Conservation (phyloP, 2,888 invertebrate species). For the Synanthedon myopaeformis region DNA sequence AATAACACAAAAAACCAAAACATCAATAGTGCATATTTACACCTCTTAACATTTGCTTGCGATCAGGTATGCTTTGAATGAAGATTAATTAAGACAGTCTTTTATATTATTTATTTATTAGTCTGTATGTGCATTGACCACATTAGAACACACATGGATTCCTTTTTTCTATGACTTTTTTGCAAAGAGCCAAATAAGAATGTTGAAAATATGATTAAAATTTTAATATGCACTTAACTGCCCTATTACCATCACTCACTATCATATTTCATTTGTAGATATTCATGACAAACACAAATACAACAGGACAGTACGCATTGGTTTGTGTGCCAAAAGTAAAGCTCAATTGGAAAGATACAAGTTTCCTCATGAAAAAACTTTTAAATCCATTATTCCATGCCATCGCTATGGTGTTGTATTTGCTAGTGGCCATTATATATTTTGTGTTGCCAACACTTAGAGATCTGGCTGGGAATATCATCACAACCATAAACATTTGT, state of each 20-base stretch:
- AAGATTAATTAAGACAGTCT: too few species aligned
- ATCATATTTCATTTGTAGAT: constrained; percentile 43
- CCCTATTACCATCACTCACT: not conserved
- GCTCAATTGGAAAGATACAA: constrained; percentile 79
- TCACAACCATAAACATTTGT: constrained; percentile 84
- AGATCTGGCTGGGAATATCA: constrained; percentile 86
- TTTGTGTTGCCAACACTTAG: constrained; percentile 85
- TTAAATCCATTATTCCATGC: constrained; percentile 83
- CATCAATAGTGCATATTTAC: too few species aligned
- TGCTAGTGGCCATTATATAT: constrained; percentile 82
- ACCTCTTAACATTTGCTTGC: too few species aligned
- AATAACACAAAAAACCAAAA: too few species aligned
- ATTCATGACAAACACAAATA: constrained; percentile 56
- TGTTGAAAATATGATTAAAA: too few species aligned
- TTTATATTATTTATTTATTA: too few species aligned
- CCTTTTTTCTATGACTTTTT: too few species aligned
- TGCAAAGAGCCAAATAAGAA: too few species aligned
- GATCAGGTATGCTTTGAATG: too few species aligned
- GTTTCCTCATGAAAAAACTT: constrained; percentile 79
- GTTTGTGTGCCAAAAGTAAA: constrained; percentile 80
- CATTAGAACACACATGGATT: too few species aligned
- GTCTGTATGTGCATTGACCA: too few species aligned
- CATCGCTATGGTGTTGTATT: constrained; percentile 76
- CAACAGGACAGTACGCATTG: constrained; percentile 75
- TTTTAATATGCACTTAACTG: too few species aligned